phyloP scores from a whole-genome alignment of 2,888 invertebrate species.

The Axea sp. region DNA sequence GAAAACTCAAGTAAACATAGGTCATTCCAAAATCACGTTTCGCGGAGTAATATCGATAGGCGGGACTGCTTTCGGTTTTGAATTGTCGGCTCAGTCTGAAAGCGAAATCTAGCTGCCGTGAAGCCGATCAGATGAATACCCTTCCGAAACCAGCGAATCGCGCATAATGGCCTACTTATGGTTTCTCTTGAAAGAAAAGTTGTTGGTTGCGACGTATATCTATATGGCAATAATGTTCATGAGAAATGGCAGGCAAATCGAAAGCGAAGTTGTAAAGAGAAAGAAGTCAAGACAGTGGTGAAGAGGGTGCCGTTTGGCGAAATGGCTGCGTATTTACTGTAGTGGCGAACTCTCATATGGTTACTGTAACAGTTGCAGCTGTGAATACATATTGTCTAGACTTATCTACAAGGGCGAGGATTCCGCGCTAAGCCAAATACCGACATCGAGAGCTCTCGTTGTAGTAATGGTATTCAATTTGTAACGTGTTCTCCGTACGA shows the following conservation, averaged over 20 bases:
- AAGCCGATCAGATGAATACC: slow-evolving; percentile 58
- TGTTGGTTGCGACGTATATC: slow-evolving; percentile 33
- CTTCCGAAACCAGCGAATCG: slow-evolving; percentile 57
- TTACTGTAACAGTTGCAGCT: slow-evolving; percentile 47
- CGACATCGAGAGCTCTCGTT: slow-evolving; percentile 27
- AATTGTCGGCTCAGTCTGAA: slow-evolving; percentile 40
- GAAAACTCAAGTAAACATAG: slow-evolving; percentile 43
- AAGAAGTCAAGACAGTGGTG: slow-evolving; percentile 48
- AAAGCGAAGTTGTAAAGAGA: slow-evolving; percentile 45
- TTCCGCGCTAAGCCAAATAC: slow-evolving; percentile 36
- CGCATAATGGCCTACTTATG: slow-evolving; percentile 62
- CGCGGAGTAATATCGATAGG: slow-evolving; percentile 40
- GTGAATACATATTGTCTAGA: slow-evolving; percentile 53
- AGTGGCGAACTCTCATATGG: slow-evolving; percentile 20
- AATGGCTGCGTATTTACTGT: slow-evolving; percentile 52
- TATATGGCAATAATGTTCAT: slow-evolving; percentile 37
- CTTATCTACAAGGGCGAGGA: slow-evolving; percentile 48
- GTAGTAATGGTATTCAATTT: slow-evolving; percentile 47
- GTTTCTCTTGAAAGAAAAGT: slow-evolving; percentile 44
- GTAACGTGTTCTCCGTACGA: slow-evolving; percentile 29
- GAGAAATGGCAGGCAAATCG: slow-evolving; percentile 52
- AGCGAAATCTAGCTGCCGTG: slow-evolving; percentile 54
- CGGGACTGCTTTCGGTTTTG: slow-evolving; percentile 47
- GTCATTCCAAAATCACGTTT: slow-evolving; percentile 35
- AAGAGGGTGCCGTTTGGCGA: slow-evolving; percentile 46